Conservation (phyloP, 2,888 invertebrate species). For the Dicyrtomina minuta region DNA sequence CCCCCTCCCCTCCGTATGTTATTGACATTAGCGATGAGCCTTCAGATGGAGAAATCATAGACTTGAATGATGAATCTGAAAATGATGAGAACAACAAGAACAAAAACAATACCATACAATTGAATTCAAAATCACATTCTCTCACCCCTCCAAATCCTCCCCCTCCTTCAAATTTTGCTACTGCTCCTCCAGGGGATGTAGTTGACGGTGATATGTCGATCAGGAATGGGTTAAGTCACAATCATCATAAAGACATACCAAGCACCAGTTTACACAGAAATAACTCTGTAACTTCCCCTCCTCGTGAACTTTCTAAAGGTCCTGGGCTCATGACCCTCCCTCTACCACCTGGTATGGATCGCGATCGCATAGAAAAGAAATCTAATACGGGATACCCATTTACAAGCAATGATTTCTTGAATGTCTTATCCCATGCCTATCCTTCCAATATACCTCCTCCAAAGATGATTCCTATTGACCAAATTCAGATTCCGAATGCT, state of each 20-base stretch:
- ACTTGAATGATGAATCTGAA: conserved; percentile 37
- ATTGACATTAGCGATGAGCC: conserved; percentile 34
- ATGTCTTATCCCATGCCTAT: neutral
- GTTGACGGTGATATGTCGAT: conserved; percentile 33
- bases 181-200: conserved; percentile 25
- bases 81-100: too few species aligned
- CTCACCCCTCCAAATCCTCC: conserved; percentile 43
- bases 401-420: too few species aligned
- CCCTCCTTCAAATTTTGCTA: conserved; percentile 19
- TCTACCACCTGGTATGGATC: conserved; percentile 50
- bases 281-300: neutral
- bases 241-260: neutral
- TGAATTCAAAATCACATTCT: conserved; percentile 26
- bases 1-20: conserved; percentile 43
- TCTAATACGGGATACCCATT: neutral
- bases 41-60: conserved; percentile 39
- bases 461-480: neutral
- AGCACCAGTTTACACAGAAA: conserved; percentile 1
- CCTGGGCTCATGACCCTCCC: conserved; percentile 45
- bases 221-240: neutral
- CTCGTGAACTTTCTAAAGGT: neutral
- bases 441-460: too few species aligned
- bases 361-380: neutral
- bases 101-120: neutral
- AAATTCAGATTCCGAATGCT: too few species aligned